These are phyloP conservation scores for Gnathonemus longibarbis DNA, from an alignment of 2,113 vertebrate genomes.

Conservation along the genomic window DNA sequence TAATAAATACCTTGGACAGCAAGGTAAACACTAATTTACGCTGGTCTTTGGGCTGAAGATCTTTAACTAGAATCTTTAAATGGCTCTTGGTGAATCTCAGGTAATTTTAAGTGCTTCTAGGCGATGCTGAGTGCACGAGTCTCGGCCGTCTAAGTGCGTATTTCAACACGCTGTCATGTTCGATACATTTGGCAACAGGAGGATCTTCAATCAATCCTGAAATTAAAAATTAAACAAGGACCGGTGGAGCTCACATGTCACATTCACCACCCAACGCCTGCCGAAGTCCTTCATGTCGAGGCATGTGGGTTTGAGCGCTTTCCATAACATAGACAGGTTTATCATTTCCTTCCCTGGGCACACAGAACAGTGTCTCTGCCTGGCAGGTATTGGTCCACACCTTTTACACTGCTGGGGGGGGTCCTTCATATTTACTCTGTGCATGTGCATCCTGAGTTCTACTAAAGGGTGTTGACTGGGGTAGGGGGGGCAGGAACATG, in stretches of 20 bases:
- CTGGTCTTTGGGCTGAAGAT: neutral
- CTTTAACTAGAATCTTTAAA: neutral
- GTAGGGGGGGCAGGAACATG: neutral
- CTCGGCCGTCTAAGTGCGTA: neutral
- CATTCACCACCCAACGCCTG: no score
- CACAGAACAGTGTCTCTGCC: neutral
- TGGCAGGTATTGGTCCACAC: neutral
- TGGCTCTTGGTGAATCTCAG: neutral
- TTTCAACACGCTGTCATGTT: neutral
- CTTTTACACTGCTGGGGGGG: neutral
- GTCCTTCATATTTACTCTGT: neutral
- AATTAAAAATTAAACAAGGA: neutral
- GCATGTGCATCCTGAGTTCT: neutral
- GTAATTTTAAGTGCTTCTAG: neutral
- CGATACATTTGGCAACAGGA: neutral
- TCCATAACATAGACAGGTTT: neutral
- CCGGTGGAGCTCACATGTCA: neutral
- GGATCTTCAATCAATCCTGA: neutral
- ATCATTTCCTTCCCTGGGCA: neutral
- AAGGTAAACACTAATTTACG: neutral
- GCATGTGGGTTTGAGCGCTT: neutral
- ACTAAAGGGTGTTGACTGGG: neutral
- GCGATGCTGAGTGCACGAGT: neutral
- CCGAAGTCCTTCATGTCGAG: neutral
- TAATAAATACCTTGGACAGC: neutral